Evolutionary conservation across 2,113 vertebrate genomes (phyloP).

Genomic region (Megaceryle torquata): DNA sequence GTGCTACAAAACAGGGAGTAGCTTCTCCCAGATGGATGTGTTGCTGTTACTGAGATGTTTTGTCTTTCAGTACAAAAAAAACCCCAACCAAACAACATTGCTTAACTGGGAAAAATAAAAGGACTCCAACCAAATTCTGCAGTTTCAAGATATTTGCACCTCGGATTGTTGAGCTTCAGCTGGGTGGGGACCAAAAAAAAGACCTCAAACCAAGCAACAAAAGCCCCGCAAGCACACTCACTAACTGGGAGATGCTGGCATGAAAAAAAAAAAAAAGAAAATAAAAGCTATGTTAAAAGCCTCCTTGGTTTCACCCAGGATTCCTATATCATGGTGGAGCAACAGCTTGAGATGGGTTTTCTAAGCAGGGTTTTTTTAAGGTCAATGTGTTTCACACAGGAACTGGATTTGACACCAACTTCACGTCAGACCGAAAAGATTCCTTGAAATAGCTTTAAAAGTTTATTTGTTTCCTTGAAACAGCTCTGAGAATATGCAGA

Average conservation of each 20-base stretch:
- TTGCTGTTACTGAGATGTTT: neutral
- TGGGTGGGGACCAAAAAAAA: neutral
- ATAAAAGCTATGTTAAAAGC: neutral
- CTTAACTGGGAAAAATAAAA: neutral
- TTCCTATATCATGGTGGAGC: fast-evolving
- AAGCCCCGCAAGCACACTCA: neutral
- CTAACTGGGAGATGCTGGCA: neutral
- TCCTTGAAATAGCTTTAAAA: neutral
- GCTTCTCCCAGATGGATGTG: neutral
- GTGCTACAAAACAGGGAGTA: neutral
- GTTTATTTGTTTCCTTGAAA: neutral
- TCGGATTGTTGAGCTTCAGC: neutral
- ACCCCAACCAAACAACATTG: too few species aligned
- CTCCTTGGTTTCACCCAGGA: neutral
- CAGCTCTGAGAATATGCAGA: neutral
- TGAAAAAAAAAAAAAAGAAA: neutral
- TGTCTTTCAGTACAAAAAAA: neutral
- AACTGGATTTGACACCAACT: neutral
- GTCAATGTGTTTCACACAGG: neutral
- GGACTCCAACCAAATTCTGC: neutral
- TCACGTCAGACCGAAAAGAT: neutral
- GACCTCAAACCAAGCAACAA: neutral
- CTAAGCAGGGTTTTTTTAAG: neutral
- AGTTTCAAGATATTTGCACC: neutral
- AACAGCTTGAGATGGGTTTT: neutral